These are phyloP conservation scores for Gallinago stenura DNA, from an alignment of 2,797 vertebrate species.

Conservation along the genomic window DNA sequence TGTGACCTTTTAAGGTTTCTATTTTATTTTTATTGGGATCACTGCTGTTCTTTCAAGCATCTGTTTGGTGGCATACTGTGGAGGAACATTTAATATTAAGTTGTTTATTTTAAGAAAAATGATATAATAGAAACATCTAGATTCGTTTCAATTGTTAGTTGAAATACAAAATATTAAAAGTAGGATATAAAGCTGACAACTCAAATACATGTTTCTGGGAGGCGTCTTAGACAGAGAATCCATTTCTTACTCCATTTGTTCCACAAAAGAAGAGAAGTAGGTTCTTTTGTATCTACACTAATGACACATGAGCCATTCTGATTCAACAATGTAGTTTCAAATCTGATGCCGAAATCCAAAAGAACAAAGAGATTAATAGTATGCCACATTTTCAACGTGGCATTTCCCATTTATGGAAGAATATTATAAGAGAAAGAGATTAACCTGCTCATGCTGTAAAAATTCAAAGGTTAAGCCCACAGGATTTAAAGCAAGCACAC, in stretches of 20 bases:
- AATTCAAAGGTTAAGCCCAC: slow-evolving; percentile 21
- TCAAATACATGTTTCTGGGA: not conserved
- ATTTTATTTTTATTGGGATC: slow-evolving; percentile 27
- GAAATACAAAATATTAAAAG: not conserved
- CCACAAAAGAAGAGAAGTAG: not conserved
- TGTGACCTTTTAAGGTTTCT: slow-evolving; percentile 51
- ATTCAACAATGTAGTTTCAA: not conserved
- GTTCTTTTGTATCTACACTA: not conserved
- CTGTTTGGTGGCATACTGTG: slow-evolving; percentile 1
- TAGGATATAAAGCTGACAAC: not conserved
- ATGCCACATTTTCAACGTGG: not conserved
- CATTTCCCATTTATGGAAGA: not conserved
- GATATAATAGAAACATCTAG: not conserved
- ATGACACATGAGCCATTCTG: not conserved
- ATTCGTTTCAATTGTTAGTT: not conserved
- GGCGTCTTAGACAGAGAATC: not conserved
- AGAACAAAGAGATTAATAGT: not conserved
- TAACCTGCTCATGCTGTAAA: slow-evolving; percentile 1
- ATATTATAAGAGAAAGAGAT: not conserved
- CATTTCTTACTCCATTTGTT: not conserved
- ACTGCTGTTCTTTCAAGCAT: slow-evolving; percentile 7
- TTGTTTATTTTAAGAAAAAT: slow-evolving; percentile 29
- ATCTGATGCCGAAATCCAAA: not conserved
- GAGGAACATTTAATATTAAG: slow-evolving; percentile 20
- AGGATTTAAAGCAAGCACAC: not conserved